Percentiles rank a stretch among this genome's conserved stretches.
These are phyloP conservation scores for Pantala flavescens DNA, from an alignment of 1,140 invertebrate species.

Conservation along the genomic window DNA sequence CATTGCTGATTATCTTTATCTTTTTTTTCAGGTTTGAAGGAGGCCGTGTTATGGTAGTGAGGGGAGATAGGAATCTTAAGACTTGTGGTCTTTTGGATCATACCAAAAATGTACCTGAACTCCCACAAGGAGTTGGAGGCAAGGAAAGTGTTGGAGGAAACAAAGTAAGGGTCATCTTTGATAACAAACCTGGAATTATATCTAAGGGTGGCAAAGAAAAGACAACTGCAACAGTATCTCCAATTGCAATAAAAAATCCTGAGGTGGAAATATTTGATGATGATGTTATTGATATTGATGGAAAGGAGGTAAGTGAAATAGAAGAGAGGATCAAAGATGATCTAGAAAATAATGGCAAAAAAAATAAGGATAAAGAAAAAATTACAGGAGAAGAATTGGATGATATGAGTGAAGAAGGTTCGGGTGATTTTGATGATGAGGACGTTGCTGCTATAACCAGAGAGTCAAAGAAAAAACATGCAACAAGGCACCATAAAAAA, in stretches of 20 bases:
- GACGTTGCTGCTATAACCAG: slow-evolving; percentile 26
- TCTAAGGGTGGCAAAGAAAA: too few species aligned
- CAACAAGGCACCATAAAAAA: slow-evolving; percentile 27
- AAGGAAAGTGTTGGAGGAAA: neutral
- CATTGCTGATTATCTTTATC: too few species aligned
- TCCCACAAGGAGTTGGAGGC: neutral
- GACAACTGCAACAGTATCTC: too few species aligned
- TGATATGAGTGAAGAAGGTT: slow-evolving; percentile 23
- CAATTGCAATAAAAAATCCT: neutral
- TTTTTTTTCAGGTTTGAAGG: slow-evolving; percentile 45
- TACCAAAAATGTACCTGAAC: neutral
- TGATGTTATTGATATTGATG: slow-evolving; percentile 13
- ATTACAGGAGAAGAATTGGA: slow-evolving; percentile 15
- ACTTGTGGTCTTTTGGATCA: slow-evolving; percentile 65
- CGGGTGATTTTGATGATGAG: slow-evolving; percentile 24
- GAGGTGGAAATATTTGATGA: neutral
- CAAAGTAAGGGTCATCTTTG: neutral
- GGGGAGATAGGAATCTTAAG: slow-evolving; percentile 59
- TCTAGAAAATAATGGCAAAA: neutral
- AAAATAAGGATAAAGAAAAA: neutral
- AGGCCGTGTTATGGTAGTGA: slow-evolving; percentile 63
- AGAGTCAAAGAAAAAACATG: slow-evolving; percentile 18
- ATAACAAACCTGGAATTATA: neutral
- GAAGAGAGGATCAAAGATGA: neutral
- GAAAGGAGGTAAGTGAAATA: slow-evolving; percentile 10